Evolutionary conservation across 2,888 invertebrate genomes (phyloP).

Genomic region (Andrena camellia): DNA sequence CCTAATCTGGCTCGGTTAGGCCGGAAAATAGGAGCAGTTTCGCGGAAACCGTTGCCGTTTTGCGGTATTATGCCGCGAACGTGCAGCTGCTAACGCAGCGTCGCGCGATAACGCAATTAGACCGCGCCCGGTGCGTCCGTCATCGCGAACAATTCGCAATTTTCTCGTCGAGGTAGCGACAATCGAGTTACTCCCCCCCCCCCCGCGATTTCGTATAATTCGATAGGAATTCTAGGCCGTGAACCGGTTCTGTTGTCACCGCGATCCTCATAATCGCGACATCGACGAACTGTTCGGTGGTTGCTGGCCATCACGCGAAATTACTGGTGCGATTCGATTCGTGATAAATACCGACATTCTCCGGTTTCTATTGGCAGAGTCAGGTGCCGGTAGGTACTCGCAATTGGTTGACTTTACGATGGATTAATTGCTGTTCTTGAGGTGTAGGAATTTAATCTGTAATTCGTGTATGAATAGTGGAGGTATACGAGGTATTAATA

Average conservation of each 20-base stretch:
- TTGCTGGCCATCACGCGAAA: background rate
- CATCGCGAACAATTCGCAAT: constrained; percentile 54
- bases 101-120: constrained; percentile 51
- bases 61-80: constrained; percentile 30
- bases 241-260: constrained; percentile 17
- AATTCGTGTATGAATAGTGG: too few species aligned
- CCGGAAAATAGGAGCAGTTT: constrained; percentile 19
- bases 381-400: too few species aligned
- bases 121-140: constrained; percentile 38
- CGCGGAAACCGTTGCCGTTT: constrained; percentile 32
- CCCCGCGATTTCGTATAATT: constrained; percentile 24
- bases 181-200: constrained; percentile 15
- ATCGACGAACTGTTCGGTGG: background rate
- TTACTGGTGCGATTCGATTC: background rate
- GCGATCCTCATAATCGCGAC: constrained; percentile 15
- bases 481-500: too few species aligned
- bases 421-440: too few species aligned
- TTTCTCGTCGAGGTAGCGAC: constrained; percentile 39
- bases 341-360: background rate
- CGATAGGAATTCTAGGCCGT: constrained; percentile 34
- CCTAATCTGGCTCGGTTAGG: constrained; percentile 6
- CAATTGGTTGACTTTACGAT: background rate
- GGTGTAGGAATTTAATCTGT: too few species aligned
- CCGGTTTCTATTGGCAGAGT: background rate
- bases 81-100: constrained; percentile 17